Conservation (phyloP, 2,888 invertebrate genomes). For the Serrognathus titanus region DNA sequence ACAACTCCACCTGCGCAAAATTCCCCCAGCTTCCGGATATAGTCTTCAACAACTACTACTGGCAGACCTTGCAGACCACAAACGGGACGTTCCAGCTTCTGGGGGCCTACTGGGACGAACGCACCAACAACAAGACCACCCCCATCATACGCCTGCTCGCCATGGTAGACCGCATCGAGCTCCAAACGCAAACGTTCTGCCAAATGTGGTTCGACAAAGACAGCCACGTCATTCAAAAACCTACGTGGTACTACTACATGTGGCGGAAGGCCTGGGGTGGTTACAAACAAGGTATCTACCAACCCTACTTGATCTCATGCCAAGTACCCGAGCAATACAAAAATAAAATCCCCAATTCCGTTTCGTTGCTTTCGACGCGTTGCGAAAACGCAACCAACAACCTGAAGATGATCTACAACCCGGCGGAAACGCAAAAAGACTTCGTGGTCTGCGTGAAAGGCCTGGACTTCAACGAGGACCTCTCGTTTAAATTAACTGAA, state of each 20-base stretch:
- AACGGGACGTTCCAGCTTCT: constrained; percentile 86
- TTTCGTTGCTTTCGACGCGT: constrained; percentile 74
- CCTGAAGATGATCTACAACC: constrained; percentile 72
- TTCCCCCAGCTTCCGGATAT: constrained; percentile 86
- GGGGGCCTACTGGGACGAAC: constrained; percentile 84
- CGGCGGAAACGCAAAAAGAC: constrained; percentile 63
- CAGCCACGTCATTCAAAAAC: constrained; percentile 76
- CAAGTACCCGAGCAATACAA: constrained; percentile 70
- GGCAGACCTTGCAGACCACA: constrained; percentile 79
- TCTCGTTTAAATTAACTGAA: constrained; percentile 79
- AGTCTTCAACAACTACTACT: constrained; percentile 90
- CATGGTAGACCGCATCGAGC: constrained; percentile 87
- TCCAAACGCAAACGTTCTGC: constrained; percentile 75
- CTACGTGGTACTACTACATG: constrained; percentile 87
- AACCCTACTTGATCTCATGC: constrained; percentile 83
- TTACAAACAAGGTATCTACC: constrained; percentile 77
- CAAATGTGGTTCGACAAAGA: constrained; percentile 87
- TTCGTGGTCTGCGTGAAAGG: constrained; percentile 91
- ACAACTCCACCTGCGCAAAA: constrained; percentile 74
- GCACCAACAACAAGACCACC: constrained; percentile 73
- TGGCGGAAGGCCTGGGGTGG: constrained; percentile 96
- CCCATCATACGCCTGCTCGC: constrained; percentile 76
- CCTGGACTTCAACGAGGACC: constrained; percentile 82
- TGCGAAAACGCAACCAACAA: constrained; percentile 80
- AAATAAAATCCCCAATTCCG: constrained; percentile 67